Conservation (phyloP, 2,888 invertebrate genomes). For the Melolontha melolontha region DNA sequence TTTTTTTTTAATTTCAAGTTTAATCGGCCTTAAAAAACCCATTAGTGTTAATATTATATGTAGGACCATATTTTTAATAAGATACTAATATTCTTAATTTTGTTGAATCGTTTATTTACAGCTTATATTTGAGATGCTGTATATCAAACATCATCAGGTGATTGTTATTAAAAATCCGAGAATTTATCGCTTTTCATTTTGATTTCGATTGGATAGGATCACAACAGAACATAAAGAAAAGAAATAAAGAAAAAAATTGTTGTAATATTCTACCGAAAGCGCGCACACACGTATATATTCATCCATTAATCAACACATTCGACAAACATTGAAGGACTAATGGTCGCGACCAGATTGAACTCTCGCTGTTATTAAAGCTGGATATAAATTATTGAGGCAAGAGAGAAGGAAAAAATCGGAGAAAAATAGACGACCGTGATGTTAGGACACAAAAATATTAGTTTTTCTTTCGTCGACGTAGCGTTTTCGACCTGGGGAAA, state of each 20-base stretch:
- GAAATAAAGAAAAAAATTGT: conserved; percentile 7
- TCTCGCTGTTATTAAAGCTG: conserved; percentile 27
- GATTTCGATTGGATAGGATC: too few species aligned
- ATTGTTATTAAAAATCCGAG: too few species aligned
- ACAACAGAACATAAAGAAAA: not conserved
- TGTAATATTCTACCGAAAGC: too few species aligned
- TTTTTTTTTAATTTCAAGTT: too few species aligned
- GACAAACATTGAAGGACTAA: conserved; percentile 15
- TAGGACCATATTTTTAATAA: too few species aligned
- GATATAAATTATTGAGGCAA: conserved; percentile 24
- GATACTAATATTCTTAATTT: too few species aligned
- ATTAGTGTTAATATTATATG: too few species aligned
- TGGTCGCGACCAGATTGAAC: conserved; percentile 34
- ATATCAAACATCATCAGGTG: too few species aligned
- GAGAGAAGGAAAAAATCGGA: not conserved
- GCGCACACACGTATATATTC: conserved; percentile 8
- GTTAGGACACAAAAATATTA: conserved; percentile 32
- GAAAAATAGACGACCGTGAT: conserved; percentile 2
- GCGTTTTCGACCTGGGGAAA: not conserved
- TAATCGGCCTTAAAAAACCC: too few species aligned
- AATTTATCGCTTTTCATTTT: too few species aligned
- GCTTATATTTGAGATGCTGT: too few species aligned
- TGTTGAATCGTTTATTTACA: too few species aligned
- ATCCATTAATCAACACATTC: conserved; percentile 29
- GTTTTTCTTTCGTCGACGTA: conserved; percentile 24